These are phyloP conservation scores for Phataginus tetradactyla DNA, from an alignment of 2,797 vertebrate genomes.

Conservation along the genomic window DNA sequence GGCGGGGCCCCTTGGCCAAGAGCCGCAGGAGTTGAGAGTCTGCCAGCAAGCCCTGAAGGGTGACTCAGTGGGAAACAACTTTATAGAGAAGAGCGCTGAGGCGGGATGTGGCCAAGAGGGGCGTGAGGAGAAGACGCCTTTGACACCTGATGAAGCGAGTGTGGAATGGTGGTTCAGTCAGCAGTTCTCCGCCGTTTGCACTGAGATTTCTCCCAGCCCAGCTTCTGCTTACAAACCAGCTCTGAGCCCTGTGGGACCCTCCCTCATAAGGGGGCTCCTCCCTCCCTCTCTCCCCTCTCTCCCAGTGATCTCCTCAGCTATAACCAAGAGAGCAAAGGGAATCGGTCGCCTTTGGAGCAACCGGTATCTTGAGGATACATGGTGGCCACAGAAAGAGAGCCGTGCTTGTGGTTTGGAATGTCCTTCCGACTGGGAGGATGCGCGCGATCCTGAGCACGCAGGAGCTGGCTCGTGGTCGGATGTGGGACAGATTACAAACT, in stretches of 20 bases:
- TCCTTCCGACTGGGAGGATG: background rate
- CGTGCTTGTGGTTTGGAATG: constrained; percentile 67
- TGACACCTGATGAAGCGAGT: background rate
- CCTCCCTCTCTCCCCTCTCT: background rate
- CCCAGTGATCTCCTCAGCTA: background rate
- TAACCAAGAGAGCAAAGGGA: constrained; percentile 12
- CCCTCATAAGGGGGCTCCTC: background rate
- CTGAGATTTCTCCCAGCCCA: background rate
- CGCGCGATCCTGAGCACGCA: constrained; percentile 48
- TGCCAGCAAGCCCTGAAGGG: constrained; percentile 21
- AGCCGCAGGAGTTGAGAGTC: background rate
- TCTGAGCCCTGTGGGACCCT: background rate
- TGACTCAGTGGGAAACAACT: constrained; percentile 66
- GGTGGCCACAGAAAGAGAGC: constrained; percentile 59
- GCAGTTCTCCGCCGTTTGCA: background rate
- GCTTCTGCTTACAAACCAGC: background rate
- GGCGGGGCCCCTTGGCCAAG: background rate
- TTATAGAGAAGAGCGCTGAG: background rate
- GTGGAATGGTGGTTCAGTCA: background rate
- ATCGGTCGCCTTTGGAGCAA: background rate
- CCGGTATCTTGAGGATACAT: constrained; percentile 53
- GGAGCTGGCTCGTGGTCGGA: background rate
- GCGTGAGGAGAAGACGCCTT: background rate
- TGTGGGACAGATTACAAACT: constrained; percentile 56
- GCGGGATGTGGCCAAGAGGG: background rate